Evolutionary conservation across 1,140 invertebrate genomes (phyloP).

Genomic region (Scylla paramamosain): DNA sequence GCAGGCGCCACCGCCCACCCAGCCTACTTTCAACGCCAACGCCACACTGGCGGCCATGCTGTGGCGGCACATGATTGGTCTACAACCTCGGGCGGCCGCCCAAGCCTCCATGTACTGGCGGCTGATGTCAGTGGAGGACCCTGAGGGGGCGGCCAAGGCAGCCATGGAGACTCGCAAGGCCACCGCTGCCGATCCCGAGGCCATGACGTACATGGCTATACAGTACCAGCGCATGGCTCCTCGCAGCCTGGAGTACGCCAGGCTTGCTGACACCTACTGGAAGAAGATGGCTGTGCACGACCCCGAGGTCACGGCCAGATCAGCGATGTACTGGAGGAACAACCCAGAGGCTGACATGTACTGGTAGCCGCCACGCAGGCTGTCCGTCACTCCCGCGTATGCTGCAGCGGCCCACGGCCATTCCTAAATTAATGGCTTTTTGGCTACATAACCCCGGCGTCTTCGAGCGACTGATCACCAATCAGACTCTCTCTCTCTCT

Average conservation of each 20-base stretch:
- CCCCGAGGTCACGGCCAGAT: slow-evolving; percentile 76
- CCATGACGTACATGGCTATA: slow-evolving; percentile 59
- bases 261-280: slow-evolving; percentile 69
- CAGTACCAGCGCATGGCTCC: slow-evolving; percentile 45
- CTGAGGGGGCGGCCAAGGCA: slow-evolving; percentile 61
- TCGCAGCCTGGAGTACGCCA: neutral
- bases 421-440: neutral
- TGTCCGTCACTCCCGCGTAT: no score
- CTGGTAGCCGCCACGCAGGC: slow-evolving; percentile 51
- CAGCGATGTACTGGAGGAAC: slow-evolving; percentile 73
- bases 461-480: no score
- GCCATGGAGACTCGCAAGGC: slow-evolving; percentile 72
- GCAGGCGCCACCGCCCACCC: neutral
- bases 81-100: slow-evolving; percentile 63
- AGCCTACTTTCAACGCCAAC: slow-evolving; percentile 47
- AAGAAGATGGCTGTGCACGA: slow-evolving; percentile 74
- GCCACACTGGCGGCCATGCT: slow-evolving; percentile 75
- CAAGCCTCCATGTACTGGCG: slow-evolving; percentile 76
- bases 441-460: neutral
- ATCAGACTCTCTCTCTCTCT: neutral
- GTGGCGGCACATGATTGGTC: slow-evolving; percentile 75
- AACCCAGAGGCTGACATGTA: slow-evolving; percentile 74
- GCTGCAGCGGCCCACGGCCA: neutral
- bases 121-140: slow-evolving; percentile 62
- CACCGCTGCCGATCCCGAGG: slow-evolving; percentile 72